phyloP scores from a whole-genome alignment of 1,140 invertebrate species.

The Meloidogyne chitwoodi region DNA sequence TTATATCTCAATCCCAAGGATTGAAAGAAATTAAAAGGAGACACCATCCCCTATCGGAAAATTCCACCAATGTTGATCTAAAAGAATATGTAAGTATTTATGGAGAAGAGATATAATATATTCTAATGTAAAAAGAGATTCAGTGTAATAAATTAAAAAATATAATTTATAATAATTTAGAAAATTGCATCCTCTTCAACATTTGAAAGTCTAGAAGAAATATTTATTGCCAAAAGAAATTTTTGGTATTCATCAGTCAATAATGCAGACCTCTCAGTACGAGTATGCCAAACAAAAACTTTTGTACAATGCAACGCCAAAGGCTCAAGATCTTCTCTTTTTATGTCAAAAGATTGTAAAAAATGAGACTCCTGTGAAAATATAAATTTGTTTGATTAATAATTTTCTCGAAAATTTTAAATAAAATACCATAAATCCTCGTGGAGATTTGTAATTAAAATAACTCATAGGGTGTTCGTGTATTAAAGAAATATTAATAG shows the following conservation, averaged over 20 bases:
- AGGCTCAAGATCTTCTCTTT: slow-evolving; percentile 49
- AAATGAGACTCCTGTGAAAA: slow-evolving; percentile 54
- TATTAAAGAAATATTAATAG: slow-evolving; percentile 54
- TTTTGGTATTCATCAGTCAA: slow-evolving; percentile 3
- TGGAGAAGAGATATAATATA: background rate
- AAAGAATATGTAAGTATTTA: too few relatives aligned
- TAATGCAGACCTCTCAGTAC: slow-evolving; percentile 35
- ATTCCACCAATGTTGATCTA: too few relatives aligned
- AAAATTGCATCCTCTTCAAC: slow-evolving; percentile 27
- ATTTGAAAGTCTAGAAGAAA: background rate
- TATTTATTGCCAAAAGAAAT: slow-evolving; percentile 16
- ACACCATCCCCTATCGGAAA: too few relatives aligned
- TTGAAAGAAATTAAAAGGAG: too few relatives aligned
- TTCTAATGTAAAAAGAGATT: background rate
- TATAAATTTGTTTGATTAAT: background rate
- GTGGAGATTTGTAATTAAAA: slow-evolving; percentile 49
- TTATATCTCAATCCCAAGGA: too few relatives aligned
- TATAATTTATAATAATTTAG: slow-evolving; percentile 7
- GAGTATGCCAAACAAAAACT: slow-evolving; percentile 54
- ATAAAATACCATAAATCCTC: slow-evolving; percentile 52
- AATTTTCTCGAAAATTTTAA: background rate
- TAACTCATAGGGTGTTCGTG: slow-evolving; percentile 36
- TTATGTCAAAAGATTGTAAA: slow-evolving; percentile 35
- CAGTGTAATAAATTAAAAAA: slow-evolving; percentile 4
- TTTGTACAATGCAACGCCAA: slow-evolving; percentile 51